Conservation (phyloP, 2,113 vertebrate species). For the Pseudorhombus dupliciocellatus region DNA sequence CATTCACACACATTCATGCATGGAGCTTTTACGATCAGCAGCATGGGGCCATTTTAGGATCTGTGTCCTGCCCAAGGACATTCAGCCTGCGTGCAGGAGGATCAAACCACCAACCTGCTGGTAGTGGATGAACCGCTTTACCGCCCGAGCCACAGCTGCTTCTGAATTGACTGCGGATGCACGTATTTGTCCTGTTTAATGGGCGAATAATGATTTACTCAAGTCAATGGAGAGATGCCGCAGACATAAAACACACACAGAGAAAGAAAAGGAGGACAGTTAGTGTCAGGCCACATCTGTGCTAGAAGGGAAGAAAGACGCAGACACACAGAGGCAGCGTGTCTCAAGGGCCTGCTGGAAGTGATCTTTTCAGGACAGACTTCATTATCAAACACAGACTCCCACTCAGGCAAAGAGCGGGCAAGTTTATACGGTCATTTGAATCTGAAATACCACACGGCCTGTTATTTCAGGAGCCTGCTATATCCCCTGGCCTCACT, state of each 20-base stretch:
- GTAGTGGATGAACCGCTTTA: no score
- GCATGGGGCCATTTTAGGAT: neutral
- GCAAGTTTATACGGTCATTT: slow-evolving; percentile 43
- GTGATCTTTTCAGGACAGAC: slow-evolving; percentile 39
- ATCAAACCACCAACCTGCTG: no score
- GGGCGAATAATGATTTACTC: slow-evolving; percentile 37
- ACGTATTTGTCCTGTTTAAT: slow-evolving; percentile 3
- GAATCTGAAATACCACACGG: slow-evolving; percentile 48
- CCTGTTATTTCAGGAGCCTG: slow-evolving; percentile 36
- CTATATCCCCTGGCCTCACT: slow-evolving; percentile 17
- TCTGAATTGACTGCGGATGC: slow-evolving; percentile 8
- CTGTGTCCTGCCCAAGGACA: neutral
- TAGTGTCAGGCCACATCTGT: slow-evolving; percentile 2
- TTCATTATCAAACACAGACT: slow-evolving; percentile 53
- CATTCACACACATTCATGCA: neutral
- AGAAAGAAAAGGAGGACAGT: slow-evolving; percentile 6
- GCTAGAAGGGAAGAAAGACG: neutral
- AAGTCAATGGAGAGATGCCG: slow-evolving; percentile 27
- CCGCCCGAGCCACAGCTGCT: no score
- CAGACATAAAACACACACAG: slow-evolving; percentile 14
- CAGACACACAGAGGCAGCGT: neutral
- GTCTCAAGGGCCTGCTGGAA: slow-evolving; percentile 35
- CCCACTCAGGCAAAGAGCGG: slow-evolving; percentile 26
- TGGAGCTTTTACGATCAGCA: no score
- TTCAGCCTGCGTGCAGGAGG: neutral